phyloP scores from a whole-genome alignment of 2,113 vertebrate species.

The Fulmarus glacialis region DNA sequence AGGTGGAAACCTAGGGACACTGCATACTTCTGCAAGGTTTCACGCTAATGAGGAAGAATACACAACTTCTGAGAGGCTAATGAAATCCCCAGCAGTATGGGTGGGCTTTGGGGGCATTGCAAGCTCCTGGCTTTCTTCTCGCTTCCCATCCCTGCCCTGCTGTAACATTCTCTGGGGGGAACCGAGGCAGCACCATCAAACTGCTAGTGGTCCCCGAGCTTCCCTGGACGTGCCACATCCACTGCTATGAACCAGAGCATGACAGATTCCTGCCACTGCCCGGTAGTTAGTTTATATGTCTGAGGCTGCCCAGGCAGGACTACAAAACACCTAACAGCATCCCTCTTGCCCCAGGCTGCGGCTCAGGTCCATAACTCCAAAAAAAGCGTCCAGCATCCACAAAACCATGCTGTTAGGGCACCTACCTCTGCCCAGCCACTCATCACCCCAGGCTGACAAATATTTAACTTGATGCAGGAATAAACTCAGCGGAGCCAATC shows the following conservation, averaged over 20 bases:
- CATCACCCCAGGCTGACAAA: background rate
- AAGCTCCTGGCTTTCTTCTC: background rate
- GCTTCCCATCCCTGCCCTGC: background rate
- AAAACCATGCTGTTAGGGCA: background rate
- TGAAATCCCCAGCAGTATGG: background rate
- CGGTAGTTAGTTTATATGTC: background rate
- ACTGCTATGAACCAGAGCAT: background rate
- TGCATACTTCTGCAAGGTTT: background rate
- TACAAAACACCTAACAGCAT: background rate
- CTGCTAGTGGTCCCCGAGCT: background rate
- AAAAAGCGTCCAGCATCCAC: background rate
- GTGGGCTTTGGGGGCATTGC: background rate
- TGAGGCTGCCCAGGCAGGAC: background rate
- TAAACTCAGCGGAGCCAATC: background rate
- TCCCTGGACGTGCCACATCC: background rate
- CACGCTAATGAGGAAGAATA: background rate
- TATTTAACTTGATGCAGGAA: background rate
- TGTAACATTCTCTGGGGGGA: accelerated
- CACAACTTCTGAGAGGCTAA: background rate
- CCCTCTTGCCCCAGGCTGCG: background rate
- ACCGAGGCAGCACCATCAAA: background rate
- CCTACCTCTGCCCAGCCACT: background rate
- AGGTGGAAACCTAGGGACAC: background rate
- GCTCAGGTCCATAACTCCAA: background rate
- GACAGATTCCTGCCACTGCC: background rate